Conservation (phyloP, 2,797 vertebrate genomes). For the Simalia tracyae region DNA sequence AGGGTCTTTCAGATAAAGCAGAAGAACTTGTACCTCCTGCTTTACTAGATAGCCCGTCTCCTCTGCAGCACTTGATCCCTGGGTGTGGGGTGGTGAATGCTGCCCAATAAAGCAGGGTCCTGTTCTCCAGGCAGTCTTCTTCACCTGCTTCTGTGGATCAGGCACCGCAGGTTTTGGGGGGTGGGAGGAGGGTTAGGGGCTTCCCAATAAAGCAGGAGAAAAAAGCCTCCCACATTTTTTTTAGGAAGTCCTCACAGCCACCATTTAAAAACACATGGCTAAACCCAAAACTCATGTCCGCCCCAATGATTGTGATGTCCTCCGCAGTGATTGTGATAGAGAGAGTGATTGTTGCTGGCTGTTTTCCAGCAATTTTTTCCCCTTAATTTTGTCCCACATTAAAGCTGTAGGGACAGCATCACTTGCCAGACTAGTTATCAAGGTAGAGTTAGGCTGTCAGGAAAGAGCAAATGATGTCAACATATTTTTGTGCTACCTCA, state of each 20-base stretch:
- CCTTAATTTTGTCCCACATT: background rate
- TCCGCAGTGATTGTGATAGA: background rate
- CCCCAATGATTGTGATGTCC: background rate
- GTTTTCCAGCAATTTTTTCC: background rate
- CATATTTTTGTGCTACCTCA: background rate
- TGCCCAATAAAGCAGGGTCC: background rate
- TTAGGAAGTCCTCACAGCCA: background rate
- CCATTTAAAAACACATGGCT: background rate
- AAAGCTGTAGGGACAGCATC: background rate
- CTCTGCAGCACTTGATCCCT: background rate
- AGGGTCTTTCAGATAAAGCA: background rate
- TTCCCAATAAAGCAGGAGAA: background rate
- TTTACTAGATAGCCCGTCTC: background rate
- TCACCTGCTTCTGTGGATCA: background rate
- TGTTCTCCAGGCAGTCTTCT: background rate
- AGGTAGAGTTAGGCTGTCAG: background rate
- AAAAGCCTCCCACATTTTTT: background rate
- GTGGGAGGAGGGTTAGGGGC: background rate
- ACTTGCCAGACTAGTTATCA: background rate
- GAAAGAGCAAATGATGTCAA: background rate
- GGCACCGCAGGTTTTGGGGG: background rate
- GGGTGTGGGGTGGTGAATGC: too few relatives aligned
- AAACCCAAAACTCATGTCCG: background rate
- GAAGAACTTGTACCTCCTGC: background rate
- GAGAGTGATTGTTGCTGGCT: background rate